A percentile compares a stretch with the other conserved stretches of the same genome.
phyloP scores from a whole-genome alignment of 2,113 vertebrate species.

The Theropithecus gelada region DNA sequence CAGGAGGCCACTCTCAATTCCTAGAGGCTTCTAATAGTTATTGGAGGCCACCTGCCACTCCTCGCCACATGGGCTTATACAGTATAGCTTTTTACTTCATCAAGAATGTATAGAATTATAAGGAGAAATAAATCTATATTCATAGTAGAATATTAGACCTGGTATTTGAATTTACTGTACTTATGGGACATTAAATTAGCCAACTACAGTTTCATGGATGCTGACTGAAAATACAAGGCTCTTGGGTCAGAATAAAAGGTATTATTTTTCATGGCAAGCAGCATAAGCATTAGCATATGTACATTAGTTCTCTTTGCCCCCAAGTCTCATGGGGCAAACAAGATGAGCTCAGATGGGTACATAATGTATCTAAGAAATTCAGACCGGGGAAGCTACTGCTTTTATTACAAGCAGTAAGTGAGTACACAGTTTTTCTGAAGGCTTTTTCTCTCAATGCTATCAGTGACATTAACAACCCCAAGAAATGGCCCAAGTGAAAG shows the following conservation, averaged over 20 bases:
- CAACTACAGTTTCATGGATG: not conserved
- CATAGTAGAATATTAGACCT: not conserved
- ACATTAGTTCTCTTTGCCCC: not conserved
- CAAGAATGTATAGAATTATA: not conserved
- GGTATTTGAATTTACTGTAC: not conserved
- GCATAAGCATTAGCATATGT: not conserved
- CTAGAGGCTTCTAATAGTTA: not conserved
- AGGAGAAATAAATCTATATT: not conserved
- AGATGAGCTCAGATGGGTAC: not conserved
- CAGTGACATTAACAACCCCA: not conserved
- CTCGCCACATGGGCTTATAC: not conserved
- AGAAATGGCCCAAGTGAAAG: not conserved
- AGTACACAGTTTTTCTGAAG: not conserved
- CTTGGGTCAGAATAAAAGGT: not conserved
- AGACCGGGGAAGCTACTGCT: not conserved
- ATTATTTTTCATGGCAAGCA: not conserved
- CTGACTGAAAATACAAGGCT: not conserved
- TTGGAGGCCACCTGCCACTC: not conserved
- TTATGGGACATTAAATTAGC: not conserved
- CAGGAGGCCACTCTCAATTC: not conserved
- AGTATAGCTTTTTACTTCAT: not conserved
- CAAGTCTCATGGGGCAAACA: not conserved
- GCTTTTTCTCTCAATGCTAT: not conserved
- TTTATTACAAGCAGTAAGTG: not conserved
- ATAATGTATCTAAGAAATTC: not conserved